phyloP scores from a whole-genome alignment of 2,797 vertebrate genomes.

The Liparis tanakae region DNA sequence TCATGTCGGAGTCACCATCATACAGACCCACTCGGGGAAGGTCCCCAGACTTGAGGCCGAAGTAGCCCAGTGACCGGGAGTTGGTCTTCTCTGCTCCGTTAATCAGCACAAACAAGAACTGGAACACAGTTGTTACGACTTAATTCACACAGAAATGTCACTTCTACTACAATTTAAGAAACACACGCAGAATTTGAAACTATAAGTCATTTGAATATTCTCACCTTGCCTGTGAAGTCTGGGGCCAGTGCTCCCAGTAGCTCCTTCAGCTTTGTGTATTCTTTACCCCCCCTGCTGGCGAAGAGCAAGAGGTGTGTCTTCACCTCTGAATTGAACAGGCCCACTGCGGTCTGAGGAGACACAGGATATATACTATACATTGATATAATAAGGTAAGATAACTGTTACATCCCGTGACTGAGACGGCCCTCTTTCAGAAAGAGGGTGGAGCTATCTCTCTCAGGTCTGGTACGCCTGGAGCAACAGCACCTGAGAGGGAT shows the following conservation, averaged over 20 bases:
- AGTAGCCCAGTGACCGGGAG: slow-evolving; percentile 83
- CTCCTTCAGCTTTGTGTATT: slow-evolving; percentile 75
- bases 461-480: too few species aligned
- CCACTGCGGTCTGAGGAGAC: slow-evolving; percentile 84
- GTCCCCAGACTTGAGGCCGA: slow-evolving; percentile 86
- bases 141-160: not conserved
- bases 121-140: slow-evolving; percentile 38
- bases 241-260: slow-evolving; percentile 81
- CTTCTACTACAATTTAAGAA: not conserved
- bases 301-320: slow-evolving; percentile 90
- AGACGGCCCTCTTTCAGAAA: too few species aligned
- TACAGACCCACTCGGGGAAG: slow-evolving; percentile 91
- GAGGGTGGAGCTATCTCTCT: too few species aligned
- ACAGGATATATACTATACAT: not conserved
- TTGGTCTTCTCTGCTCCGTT: slow-evolving; percentile 85
- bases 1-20: slow-evolving; percentile 80
- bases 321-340: slow-evolving; percentile 88
- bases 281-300: slow-evolving; percentile 83
- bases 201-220: not conserved
- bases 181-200: not conserved
- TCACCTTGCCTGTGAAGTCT: slow-evolving; percentile 81
- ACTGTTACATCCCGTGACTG: too few species aligned
- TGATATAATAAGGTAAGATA: too few species aligned
- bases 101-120: slow-evolving; percentile 93
- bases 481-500: too few species aligned